Base-by-base conservation (phyloP, 2,888 invertebrate species). In the Nomada flava region DNA sequence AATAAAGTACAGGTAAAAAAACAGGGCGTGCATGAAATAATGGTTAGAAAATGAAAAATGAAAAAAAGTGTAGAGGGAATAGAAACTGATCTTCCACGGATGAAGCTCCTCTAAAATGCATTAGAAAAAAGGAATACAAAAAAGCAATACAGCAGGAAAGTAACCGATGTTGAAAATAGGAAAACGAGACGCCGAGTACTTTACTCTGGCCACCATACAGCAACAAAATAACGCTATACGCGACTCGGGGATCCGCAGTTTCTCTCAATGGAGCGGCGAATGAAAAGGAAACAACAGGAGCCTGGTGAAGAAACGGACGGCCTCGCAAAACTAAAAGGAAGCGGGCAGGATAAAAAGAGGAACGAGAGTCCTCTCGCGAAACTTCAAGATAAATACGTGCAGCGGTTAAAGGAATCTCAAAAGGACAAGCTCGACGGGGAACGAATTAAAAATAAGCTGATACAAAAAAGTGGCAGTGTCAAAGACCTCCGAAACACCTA, bases 371-470 rank as follows among this genome's bases (percentile, higher is more conserved):
- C 53, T 78, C 68, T 68, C 76, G 62, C 78, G 76, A 55, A 78
- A 68, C 68, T 78, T 62, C 36, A 78, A 78, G 78, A 78, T 76
- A 78, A 79, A 79, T 78, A 60, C 69, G 42, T 20, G 52, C 63
- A 15, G 42, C 64, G 29, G 50, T 44, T 20, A n/a, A 29, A 64
- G 26, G 79, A 64, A 70, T 70, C 47, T 36, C 44, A 59, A 60
- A 65, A 59, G 23, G 64, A 59, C 44, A 9, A 79, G 57, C 20
- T 11, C 18, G 60, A 26, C n/a, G 9, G 5, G 47, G 36, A 36
- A 52, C 26, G 23, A 72, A 68, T 79, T 62, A 67, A 36, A 50
- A 79, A 57, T 29, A 65, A 78, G n/a, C 23, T 57, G 26, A 20
- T 50, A 23, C 4, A 78, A 59, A 36, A 7, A 36, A 7, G 36